A percentile compares a stretch with the other conserved stretches of the same genome.
These are phyloP conservation scores for Prionailurus viverrinus DNA, from an alignment of 2,113 vertebrate genomes.

Conservation along the genomic window DNA sequence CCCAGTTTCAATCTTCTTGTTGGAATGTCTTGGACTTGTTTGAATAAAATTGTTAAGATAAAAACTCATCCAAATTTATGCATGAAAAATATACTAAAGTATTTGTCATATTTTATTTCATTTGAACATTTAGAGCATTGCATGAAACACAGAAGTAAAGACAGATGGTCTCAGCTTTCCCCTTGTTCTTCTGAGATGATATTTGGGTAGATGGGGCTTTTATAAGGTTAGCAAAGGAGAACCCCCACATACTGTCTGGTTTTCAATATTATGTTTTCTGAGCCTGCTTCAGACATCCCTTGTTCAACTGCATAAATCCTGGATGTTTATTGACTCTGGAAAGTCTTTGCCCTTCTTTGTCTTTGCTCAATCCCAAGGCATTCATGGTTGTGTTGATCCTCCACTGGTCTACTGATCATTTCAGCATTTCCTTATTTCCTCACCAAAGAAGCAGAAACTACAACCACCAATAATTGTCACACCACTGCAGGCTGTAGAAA, in stretches of 20 bases:
- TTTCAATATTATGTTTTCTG: background rate
- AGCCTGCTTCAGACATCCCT: background rate
- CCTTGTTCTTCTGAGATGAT: background rate
- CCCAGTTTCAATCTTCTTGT: background rate
- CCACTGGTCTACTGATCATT: background rate
- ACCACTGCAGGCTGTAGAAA: background rate
- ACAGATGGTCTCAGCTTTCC: background rate
- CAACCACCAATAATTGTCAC: background rate
- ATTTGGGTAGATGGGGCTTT: background rate
- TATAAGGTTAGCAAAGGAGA: background rate
- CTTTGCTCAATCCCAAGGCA: background rate
- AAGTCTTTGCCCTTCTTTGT: background rate
- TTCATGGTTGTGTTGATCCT: background rate
- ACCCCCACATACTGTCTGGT: too few species aligned
- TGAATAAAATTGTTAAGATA: background rate
- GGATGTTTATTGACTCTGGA: background rate
- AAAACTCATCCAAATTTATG: background rate
- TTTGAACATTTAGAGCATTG: background rate
- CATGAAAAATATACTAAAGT: background rate
- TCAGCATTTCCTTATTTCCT: background rate
- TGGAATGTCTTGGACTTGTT: background rate
- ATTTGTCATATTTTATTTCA: background rate
- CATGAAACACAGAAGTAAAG: background rate
- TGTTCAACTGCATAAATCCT: background rate
- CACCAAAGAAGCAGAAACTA: background rate